Evolutionary conservation across 2,113 vertebrate genomes (phyloP).

Genomic region (Ictalurus punctatus): DNA sequence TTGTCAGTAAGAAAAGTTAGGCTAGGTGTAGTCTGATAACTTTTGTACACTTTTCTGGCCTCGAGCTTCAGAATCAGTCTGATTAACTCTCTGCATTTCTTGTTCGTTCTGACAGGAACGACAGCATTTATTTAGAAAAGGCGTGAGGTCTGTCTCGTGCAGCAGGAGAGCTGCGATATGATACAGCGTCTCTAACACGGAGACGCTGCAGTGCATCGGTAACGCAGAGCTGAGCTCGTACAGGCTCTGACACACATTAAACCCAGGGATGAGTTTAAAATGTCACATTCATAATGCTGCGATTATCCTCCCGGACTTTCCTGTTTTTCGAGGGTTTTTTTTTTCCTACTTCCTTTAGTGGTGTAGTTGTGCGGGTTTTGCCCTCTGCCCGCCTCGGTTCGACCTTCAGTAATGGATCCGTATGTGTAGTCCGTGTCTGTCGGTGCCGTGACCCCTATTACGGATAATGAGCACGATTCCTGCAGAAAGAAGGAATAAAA

Average conservation of each 20-base stretch:
- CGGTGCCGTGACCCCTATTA: conserved; percentile 13
- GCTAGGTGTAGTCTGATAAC: not conserved
- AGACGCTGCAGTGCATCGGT: not conserved
- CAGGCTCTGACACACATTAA: not conserved
- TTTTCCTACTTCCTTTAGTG: not conserved
- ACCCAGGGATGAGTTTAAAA: not conserved
- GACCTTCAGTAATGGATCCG: conserved; percentile 28
- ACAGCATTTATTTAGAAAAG: no score
- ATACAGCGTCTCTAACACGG: not conserved
- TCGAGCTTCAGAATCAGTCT: not conserved
- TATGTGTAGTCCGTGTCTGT: not conserved
- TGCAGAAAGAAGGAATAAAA: not conserved
- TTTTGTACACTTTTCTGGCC: not conserved
- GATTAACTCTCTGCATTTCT: not conserved
- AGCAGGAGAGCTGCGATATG: not conserved
- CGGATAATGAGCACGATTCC: conserved; percentile 21
- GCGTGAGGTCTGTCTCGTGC: not conserved
- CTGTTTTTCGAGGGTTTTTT: not conserved
- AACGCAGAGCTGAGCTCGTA: not conserved
- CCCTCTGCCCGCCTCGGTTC: not conserved
- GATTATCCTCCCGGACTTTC: not conserved
- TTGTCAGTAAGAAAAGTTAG: not conserved
- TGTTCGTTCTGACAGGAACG: not conserved
- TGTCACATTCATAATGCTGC: not conserved
- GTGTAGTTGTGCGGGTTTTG: not conserved